Conservation (phyloP, 2,888 invertebrate genomes). For the Tetheella fluctuosa region DNA sequence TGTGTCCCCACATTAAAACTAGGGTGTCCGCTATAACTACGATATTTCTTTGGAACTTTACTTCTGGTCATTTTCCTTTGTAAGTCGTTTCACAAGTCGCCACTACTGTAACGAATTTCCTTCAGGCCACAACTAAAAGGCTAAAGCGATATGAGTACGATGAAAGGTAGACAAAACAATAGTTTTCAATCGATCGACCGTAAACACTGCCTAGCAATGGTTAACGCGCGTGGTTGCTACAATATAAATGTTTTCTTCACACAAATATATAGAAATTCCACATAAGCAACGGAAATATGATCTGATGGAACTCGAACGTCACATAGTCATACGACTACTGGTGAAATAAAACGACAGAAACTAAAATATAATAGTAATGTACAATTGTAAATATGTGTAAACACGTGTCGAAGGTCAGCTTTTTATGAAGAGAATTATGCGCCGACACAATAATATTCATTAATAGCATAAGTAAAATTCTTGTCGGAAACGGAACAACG, state of each 20-base stretch:
- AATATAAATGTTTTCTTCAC: neutral
- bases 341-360: neutral
- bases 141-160: constrained; percentile 28
- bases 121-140: constrained; percentile 28
- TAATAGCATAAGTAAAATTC: neutral
- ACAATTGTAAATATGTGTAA: constrained; percentile 6
- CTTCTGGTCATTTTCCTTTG: constrained; percentile 32
- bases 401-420: constrained; percentile 10
- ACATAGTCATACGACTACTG: neutral
- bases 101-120: constrained; percentile 18
- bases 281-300: constrained; percentile 2
- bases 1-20: constrained; percentile 38
- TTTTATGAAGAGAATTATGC: constrained; percentile 9
- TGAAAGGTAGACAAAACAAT: constrained; percentile 32
- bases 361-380: neutral
- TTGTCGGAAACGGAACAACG: neutral
- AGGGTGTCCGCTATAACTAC: constrained; percentile 24
- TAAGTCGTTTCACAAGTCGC: constrained; percentile 12
- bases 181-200: constrained; percentile 29
- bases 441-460: neutral
- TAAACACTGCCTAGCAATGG: constrained; percentile 25
- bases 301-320: neutral
- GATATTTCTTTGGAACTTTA: constrained; percentile 32
- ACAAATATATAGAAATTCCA: neutral
- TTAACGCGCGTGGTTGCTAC: constrained; percentile 18